Evolutionary conservation across 2,113 vertebrate species (phyloP).

Genomic region (Thalassarche chlororhynchos): DNA sequence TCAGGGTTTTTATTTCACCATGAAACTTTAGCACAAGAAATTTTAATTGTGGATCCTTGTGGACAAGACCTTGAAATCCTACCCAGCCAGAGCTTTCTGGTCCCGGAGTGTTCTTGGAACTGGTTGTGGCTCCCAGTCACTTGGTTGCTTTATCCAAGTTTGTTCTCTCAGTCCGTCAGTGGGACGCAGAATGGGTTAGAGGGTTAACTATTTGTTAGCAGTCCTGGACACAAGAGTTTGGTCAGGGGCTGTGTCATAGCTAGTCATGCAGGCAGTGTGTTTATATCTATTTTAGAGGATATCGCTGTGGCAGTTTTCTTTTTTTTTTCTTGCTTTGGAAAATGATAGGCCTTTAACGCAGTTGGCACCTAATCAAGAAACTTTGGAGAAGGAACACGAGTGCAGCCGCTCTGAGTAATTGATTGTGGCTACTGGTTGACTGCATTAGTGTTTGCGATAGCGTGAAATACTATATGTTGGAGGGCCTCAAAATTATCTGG

Average conservation of each 20-base stretch:
- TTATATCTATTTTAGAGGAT: background rate
- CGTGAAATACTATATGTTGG: conserved; percentile 20
- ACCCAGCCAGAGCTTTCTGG: conserved; percentile 47
- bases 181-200: background rate
- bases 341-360: background rate
- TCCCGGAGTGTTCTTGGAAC: conserved; percentile 57
- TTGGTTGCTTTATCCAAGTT: conserved; percentile 13
- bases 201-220: background rate
- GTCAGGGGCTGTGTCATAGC: background rate
- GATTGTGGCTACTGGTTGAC: conserved; percentile 56
- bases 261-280: background rate
- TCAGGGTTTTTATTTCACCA: conserved; percentile 63
- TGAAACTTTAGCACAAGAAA: conserved; percentile 72
- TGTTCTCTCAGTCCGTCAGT: background rate
- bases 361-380: conserved; percentile 43
- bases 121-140: conserved; percentile 18
- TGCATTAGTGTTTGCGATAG: conserved; percentile 28
- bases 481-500: conserved; percentile 46
- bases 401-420: conserved; percentile 14
- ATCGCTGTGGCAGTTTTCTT: background rate
- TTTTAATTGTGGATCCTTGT: conserved; percentile 75
- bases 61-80: conserved; percentile 71
- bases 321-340: background rate
- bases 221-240: background rate
- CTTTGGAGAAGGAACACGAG: conserved; percentile 14